A percentile compares a stretch with the other conserved stretches of the same genome.
phyloP scores from a whole-genome alignment of 2,113 vertebrate species.

The Gymnobelideus leadbeateri region DNA sequence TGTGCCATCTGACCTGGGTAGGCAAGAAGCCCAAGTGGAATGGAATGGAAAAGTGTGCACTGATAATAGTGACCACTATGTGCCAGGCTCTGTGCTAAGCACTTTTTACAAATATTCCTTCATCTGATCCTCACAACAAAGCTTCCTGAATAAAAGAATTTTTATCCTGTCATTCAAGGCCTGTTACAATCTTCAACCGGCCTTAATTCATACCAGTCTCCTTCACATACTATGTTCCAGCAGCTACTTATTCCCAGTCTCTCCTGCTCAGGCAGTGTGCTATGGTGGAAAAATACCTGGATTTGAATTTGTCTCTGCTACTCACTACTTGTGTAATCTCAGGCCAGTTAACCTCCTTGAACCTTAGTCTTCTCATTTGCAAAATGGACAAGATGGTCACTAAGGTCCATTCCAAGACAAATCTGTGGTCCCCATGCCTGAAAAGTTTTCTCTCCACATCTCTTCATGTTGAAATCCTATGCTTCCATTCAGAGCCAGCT shows the following conservation, averaged over 20 bases:
- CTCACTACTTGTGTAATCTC: neutral
- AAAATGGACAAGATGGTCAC: neutral
- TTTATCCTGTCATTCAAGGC: neutral
- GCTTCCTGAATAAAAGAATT: neutral
- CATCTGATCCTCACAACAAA: neutral
- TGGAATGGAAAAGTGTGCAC: neutral
- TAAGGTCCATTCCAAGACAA: neutral
- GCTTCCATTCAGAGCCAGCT: neutral
- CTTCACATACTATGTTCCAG: neutral
- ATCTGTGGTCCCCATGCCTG: neutral
- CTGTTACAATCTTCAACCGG: neutral
- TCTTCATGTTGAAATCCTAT: neutral
- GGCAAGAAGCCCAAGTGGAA: neutral
- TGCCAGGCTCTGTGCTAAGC: neutral
- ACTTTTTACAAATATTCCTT: neutral
- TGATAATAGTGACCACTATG: too few relatives aligned
- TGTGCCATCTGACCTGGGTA: neutral
- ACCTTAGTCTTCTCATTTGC: neutral
- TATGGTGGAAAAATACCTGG: neutral
- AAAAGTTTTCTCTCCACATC: neutral
- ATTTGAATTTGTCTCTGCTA: neutral
- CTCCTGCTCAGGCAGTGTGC: neutral
- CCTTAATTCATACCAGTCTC: neutral
- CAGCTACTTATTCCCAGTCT: neutral
- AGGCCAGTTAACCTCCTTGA: neutral